These are phyloP conservation scores for Mastomys coucha DNA, from an alignment of 2,113 vertebrate species.

Conservation along the genomic window DNA sequence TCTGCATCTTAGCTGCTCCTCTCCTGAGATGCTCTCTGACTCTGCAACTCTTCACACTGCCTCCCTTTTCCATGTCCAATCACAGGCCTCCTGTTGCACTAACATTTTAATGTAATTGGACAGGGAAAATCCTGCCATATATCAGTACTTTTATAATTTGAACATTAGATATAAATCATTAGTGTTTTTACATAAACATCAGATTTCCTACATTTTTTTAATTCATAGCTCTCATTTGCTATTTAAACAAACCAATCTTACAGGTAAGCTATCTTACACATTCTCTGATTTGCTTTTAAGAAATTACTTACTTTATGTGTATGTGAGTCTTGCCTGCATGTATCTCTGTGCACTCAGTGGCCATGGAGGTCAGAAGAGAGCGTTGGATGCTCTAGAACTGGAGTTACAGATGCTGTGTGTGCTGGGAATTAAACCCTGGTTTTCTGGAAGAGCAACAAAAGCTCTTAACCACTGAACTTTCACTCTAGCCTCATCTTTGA, in stretches of 20 bases:
- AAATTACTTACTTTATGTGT: not conserved
- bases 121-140: not conserved
- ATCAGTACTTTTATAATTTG: not conserved
- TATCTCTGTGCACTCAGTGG: not conserved
- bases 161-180: not conserved
- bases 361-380: not conserved
- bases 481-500: not conserved
- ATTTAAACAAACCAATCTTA: not conserved
- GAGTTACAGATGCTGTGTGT: not conserved
- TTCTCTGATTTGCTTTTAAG: not conserved
- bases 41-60: too few relatives aligned
- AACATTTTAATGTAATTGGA: too few relatives aligned
- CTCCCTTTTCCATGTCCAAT: too few relatives aligned
- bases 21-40: too few relatives aligned
- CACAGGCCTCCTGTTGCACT: too few relatives aligned
- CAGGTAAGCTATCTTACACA: not conserved
- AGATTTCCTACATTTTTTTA: not conserved
- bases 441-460: not conserved
- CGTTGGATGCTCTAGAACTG: not conserved
- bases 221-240: not conserved
- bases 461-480: not conserved
- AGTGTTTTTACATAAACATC: not conserved
- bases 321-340: not conserved
- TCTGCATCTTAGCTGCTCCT: too few relatives aligned
- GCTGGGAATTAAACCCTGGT: not conserved